These are phyloP conservation scores for Muraenolepis orangiensis DNA, from an alignment of 2,797 vertebrate genomes.

Conservation along the genomic window DNA sequence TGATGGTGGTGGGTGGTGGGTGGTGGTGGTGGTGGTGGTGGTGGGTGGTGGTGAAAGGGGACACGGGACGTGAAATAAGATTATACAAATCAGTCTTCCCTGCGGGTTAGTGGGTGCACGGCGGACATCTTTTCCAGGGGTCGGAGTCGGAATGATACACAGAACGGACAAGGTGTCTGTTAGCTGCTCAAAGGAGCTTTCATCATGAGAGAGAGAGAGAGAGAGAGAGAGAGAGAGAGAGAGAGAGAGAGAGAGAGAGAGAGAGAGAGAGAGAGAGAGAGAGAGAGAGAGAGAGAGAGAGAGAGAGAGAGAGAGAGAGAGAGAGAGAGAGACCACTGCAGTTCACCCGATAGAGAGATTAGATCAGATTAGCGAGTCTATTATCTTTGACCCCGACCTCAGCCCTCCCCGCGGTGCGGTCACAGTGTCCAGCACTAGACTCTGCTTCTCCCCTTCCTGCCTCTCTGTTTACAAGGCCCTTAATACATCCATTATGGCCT, in stretches of 20 bases:
- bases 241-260: too few relatives aligned
- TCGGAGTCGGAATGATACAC: too few relatives aligned
- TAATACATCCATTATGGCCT: constrained; percentile 31
- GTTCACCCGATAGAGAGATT: background rate
- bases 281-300: too few relatives aligned
- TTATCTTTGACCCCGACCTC: background rate
- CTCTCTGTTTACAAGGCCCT: background rate
- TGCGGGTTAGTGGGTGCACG: background rate
- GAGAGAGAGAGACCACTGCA: background rate
- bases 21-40: background rate
- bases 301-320: too few relatives aligned
- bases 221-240: too few relatives aligned
- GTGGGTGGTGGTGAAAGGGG: background rate
- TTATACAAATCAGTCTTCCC: constrained; percentile 1
- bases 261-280: too few relatives aligned
- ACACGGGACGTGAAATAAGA: background rate
- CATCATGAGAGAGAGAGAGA: too few relatives aligned
- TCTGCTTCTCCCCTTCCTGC: constrained; percentile 2
- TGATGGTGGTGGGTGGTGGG: constrained; percentile 9
- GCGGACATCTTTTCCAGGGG: background rate
- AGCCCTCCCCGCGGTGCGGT: background rate
- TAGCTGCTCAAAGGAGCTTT: background rate
- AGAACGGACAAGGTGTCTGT: background rate
- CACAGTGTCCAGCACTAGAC: background rate
- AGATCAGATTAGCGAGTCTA: background rate